phyloP scores from a whole-genome alignment of 2,113 vertebrate genomes.

The Lipophrys pholis region DNA sequence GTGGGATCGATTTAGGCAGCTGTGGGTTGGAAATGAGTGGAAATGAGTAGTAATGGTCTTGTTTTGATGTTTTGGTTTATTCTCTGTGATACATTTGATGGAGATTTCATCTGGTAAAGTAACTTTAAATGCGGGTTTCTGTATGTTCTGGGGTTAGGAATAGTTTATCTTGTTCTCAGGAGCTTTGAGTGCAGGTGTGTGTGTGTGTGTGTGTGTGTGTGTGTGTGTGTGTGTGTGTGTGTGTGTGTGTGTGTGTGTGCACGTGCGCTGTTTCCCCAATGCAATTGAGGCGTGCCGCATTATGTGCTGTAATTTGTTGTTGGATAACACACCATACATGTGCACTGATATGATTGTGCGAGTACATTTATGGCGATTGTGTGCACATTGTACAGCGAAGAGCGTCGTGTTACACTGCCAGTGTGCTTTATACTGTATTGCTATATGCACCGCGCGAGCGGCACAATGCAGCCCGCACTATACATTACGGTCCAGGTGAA shows the following conservation, averaged over 20 bases:
- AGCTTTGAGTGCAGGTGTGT: constrained; percentile 15
- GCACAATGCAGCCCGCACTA: constrained; percentile 35
- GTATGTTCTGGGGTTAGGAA: not conserved
- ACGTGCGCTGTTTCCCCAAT: constrained; percentile 6
- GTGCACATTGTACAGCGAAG: constrained; percentile 19
- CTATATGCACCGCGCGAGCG: constrained; percentile 18
- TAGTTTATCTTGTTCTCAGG: constrained; percentile 20
- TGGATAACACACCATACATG: constrained; percentile 36
- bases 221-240: constrained; percentile 24
- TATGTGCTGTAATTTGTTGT: constrained; percentile 54
- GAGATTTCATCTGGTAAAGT: no score
- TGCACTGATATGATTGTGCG: constrained; percentile 46
- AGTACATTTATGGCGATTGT: constrained; percentile 55
- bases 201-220: constrained; percentile 45
- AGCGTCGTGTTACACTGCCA: constrained; percentile 41
- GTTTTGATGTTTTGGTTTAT: no score
- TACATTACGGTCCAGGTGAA: constrained; percentile 47
- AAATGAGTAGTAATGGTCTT: no score
- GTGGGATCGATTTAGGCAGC: no score
- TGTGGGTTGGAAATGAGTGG: no score
- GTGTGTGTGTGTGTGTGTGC: constrained; percentile 37
- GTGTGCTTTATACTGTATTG: constrained; percentile 18
- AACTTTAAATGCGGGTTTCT: no score
- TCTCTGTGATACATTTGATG: no score
- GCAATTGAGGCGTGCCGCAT: constrained; percentile 28